Conservation (phyloP, 1,140 invertebrate species). For the Pentalonia nigronervosa region DNA sequence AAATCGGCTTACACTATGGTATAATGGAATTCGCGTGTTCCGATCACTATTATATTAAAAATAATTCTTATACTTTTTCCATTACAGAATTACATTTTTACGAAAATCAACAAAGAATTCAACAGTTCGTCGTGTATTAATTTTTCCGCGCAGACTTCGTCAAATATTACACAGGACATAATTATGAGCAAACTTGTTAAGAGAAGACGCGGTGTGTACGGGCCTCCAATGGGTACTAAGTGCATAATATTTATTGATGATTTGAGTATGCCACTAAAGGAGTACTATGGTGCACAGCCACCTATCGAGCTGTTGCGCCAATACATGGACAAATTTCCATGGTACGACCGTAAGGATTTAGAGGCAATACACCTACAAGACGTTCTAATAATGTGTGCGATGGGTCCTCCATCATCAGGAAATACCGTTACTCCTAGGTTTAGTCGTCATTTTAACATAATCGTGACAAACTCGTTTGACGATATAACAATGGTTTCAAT, state of each 20-base stretch:
- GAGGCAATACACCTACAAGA: conserved; percentile 86
- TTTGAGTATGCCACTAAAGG: conserved; percentile 88
- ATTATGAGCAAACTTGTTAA: conserved; percentile 66
- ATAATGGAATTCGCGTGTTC: conserved; percentile 20
- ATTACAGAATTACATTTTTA: conserved; percentile 79
- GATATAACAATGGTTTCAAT: conserved; percentile 86
- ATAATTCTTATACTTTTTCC: background rate
- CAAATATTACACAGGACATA: conserved; percentile 93
- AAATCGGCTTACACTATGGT: conserved; percentile 83
- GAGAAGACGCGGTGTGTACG: conserved; percentile 75
- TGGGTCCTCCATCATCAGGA: conserved; percentile 64
- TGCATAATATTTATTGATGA: conserved; percentile 94
- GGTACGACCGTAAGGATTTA: conserved; percentile 90
- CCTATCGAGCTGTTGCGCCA: conserved; percentile 90
- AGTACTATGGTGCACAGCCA: conserved; percentile 89
- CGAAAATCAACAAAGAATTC: conserved; percentile 77
- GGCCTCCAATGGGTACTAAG: conserved; percentile 89
- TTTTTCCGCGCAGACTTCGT: conserved; percentile 92
- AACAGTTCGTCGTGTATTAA: conserved; percentile 89
- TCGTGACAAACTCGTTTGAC: conserved; percentile 89
- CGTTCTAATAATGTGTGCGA: conserved; percentile 71
- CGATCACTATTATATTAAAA: background rate
- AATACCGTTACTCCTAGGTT: conserved; percentile 76
- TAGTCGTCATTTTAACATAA: conserved; percentile 88
- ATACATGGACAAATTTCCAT: conserved; percentile 89